Evolutionary conservation across 2,888 invertebrate species (phyloP), one percentile per base, ranked within the genome.

Genomic region (Archips xylosteana): DNA sequence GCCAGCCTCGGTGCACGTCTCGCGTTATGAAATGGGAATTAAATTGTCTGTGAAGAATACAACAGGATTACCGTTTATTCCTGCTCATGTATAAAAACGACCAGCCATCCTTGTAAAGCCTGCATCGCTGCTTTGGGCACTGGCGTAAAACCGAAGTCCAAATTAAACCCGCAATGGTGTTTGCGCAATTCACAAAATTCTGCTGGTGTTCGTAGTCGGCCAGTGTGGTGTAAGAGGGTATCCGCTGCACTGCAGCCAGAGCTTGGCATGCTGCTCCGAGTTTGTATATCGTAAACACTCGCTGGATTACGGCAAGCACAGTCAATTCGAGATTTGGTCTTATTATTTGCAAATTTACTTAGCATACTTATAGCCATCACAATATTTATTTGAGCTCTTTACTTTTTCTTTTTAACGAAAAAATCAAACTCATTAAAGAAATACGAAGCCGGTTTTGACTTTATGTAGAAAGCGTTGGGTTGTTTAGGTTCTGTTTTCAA

Each of bases 41-140:
- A 89, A 90, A 91, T 91, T 90, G 88, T 85, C 90, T 89, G 89
- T 90, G 89, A 89, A 89, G 86, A 89, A 87, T 87, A 88, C 85
- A 86, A 84, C 81, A 75, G 87, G 87, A 87, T 90, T 88, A 89
- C 80, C 82, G 76, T 82, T 81, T 79, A 85, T 81, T 80, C 80
- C 80, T 63, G 77, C 65, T 75, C 61, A 72, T 72, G 59, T 60
- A 57, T 59, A 57, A 23, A 54, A 45, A 54, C 15, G 65, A 66
- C 57, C 49, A 62, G 23, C 9, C 34, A 49, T 57, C 39, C 23
- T 13, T 59, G 23, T 12, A 39, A 36, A 2, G 32, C 15, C 8
- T 72, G 32, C 67, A 72, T 68, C 57, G 39, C 67, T 47, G 2
- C 62, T 39, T 68, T 39, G 10, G 23, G n/a, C 34, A 45, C 62